phyloP scores from a whole-genome alignment of 2,797 vertebrate genomes.

The Australoheros facetus region DNA sequence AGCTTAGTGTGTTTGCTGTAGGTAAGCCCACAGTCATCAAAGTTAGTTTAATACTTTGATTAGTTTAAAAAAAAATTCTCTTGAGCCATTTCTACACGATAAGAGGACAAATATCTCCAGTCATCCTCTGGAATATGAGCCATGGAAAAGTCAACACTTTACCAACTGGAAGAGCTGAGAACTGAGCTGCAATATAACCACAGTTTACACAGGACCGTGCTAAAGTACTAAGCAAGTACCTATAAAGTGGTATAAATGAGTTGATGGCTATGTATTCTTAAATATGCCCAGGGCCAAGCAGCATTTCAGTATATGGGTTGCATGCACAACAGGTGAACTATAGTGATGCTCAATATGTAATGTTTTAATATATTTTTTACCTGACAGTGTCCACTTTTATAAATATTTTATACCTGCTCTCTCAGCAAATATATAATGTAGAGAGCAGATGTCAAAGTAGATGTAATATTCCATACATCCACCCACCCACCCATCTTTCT shows the following conservation, averaged over 20 bases:
- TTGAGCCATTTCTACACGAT: background rate
- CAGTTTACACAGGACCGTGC: background rate
- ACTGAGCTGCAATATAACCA: slow-evolving; percentile 3
- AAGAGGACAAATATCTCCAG: slow-evolving; percentile 10
- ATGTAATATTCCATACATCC: background rate
- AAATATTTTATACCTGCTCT: background rate
- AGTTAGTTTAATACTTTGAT: slow-evolving; percentile 1
- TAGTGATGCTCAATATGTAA: background rate
- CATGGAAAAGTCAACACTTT: slow-evolving; percentile 15
- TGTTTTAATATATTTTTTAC: background rate
- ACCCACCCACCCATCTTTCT: rapidly evolving
- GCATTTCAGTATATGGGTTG: background rate
- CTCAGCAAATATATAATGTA: background rate
- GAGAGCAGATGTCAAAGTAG: background rate
- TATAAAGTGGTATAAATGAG: background rate
- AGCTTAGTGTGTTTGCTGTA: slow-evolving; percentile 5
- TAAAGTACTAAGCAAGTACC: background rate
- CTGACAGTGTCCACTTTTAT: background rate
- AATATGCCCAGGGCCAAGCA: background rate
- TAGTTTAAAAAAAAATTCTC: background rate
- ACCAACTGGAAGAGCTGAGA: background rate
- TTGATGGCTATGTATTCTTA: background rate
- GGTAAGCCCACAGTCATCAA: background rate
- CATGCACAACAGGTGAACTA: background rate
- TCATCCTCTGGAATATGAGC: slow-evolving; percentile 23